Base-by-base conservation (phyloP, 2,888 invertebrate species). In the Lomographa bimaculata region DNA sequence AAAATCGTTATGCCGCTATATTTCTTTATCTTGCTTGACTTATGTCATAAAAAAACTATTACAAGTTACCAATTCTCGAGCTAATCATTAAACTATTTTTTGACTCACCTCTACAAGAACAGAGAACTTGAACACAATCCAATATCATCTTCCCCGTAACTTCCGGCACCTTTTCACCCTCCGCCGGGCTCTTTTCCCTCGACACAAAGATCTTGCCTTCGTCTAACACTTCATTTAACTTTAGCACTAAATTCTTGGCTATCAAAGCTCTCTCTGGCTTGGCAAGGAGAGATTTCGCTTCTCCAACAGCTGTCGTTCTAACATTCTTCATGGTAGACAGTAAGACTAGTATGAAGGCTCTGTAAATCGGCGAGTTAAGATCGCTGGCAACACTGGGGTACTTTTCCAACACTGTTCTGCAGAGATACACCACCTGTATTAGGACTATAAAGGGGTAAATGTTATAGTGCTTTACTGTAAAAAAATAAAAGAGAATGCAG, bases 401-500 rank as follows among this genome's bases (percentile, higher is more conserved):
- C 54, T 94, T 92, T 43, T 92, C 89, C 27, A 96, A 80, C 20
- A 97, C 85, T 46, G 91, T 90, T 73, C 94, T 93, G 66, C 94
- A 93, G 57, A 97, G 89, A 59, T 93, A 86, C 81, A 94, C 93
- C 52, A 96, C 91, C 78, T 93, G 92, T 81, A 90, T 74, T 69
- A 80, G 78, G 83, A 91, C 89, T 90, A 79, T 80, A 85, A 82
- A 81, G 79, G 79, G 76, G 83, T 83, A 78, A 77, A 71, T 73
- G 72, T 62, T 76, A 76, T 75, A 82, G 78, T 57, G 71, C 63
- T 55, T 66, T 55, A 60, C 34, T 55, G 52, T 54, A 53, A 57
- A 45, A 11, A 40, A 12, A 41, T 32, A 29, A 34, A 25, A 33
- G 25, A n/a, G 26, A 21, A 9, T 2, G 3, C 7, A 11, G 18